phyloP scores from a whole-genome alignment of 2,113 vertebrate species.

The Gnathonemus longibarbis region DNA sequence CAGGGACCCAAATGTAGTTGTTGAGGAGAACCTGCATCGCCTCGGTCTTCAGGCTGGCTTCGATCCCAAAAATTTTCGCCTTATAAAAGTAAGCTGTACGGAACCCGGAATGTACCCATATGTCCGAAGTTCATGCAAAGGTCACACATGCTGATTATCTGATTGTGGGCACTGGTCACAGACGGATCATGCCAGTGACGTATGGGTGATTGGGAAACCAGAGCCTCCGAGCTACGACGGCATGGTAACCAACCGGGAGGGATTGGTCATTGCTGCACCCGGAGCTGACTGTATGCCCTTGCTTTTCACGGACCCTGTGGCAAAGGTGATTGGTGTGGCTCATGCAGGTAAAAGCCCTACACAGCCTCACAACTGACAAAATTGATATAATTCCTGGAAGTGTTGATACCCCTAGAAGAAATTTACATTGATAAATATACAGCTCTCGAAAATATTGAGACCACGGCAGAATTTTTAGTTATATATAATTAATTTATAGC shows the following conservation, averaged over 20 bases:
- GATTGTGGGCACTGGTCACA: slow-evolving; percentile 30
- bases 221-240: slow-evolving; percentile 79
- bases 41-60: slow-evolving; percentile 74
- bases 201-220: slow-evolving; percentile 70
- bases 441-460: too few relatives aligned
- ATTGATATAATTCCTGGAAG: neutral
- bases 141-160: neutral
- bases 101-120: too few relatives aligned
- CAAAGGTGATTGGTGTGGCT: slow-evolving; percentile 76
- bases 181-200: slow-evolving; percentile 69
- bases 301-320: slow-evolving; percentile 80
- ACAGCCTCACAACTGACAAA: neutral
- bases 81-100: slow-evolving; percentile 67
- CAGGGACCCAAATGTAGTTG: slow-evolving; percentile 69
- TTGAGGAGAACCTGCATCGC: slow-evolving; percentile 77
- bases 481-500: too few relatives aligned
- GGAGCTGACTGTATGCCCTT: slow-evolving; percentile 89
- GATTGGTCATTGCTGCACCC: slow-evolving; percentile 73
- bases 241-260: slow-evolving; percentile 71
- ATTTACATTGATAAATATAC: neutral
- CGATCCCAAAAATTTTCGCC: slow-evolving; percentile 59
- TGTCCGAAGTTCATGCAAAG: neutral
- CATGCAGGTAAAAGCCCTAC: slow-evolving; percentile 74
- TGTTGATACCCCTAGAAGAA: neutral
- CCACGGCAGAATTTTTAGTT: too few relatives aligned